Evolutionary conservation across 1,140 invertebrate species (phyloP).

Genomic region (Drosophila biarmipes): DNA sequence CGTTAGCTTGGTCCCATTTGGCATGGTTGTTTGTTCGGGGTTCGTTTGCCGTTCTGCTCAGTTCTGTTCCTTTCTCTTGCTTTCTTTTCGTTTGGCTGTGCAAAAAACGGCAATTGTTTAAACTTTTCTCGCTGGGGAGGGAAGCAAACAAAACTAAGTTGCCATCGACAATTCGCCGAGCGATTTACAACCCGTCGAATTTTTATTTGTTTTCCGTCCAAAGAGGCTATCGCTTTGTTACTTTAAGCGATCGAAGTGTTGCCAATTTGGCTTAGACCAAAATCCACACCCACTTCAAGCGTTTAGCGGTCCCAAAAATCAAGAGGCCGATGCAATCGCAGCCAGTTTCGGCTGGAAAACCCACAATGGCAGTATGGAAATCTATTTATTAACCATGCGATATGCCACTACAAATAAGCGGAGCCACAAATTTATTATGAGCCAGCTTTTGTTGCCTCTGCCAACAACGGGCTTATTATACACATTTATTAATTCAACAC

Average conservation of each 20-base stretch:
- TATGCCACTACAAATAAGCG: conserved; percentile 29
- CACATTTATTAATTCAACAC: conserved; percentile 43
- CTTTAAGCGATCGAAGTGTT: conserved; percentile 59
- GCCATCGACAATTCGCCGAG: conserved; percentile 39
- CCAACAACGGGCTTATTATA: conserved; percentile 31
- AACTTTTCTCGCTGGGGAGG: conserved; percentile 38
- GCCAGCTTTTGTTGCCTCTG: conserved; percentile 28
- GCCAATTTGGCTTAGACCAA: conserved; percentile 71
- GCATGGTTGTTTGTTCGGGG: conserved; percentile 61
- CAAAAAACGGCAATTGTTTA: conserved; percentile 48
- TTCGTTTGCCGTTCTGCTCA: conserved; percentile 11
- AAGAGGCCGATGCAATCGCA: conserved; percentile 50
- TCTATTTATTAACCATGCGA: conserved; percentile 36
- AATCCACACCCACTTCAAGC: conserved; percentile 50
- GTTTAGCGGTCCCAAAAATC: conserved; percentile 18
- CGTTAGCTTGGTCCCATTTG: conserved; percentile 13
- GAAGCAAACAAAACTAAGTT: conserved; percentile 49
- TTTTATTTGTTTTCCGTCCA: conserved; percentile 9
- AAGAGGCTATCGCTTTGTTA: conserved; percentile 53
- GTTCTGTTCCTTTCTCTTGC: conserved; percentile 1
- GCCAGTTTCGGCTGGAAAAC: conserved; percentile 38
- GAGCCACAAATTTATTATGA: conserved; percentile 26
- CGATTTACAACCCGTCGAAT: conserved; percentile 50
- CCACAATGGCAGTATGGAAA: conserved; percentile 41
- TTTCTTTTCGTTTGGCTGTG: conserved; percentile 5